Base-by-base conservation (phyloP, 2,113 vertebrate genomes). In the Nestor notabilis region DNA sequence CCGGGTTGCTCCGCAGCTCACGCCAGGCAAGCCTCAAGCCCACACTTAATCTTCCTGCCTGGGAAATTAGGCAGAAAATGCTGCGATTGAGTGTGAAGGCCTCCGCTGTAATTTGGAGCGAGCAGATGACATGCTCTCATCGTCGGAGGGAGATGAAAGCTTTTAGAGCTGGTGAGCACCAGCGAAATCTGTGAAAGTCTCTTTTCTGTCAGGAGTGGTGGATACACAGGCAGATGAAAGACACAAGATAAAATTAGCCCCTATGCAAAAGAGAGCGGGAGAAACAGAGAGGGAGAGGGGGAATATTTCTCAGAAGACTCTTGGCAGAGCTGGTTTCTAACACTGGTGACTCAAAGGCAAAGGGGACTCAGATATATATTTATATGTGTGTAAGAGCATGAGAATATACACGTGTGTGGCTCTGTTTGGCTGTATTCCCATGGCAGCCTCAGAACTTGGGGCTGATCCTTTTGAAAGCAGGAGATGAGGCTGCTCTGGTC, bases 41-140 rank as follows among this genome's bases (percentile, higher is more conserved):
- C 87, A 21, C 87, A 66, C 64, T 94, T 97, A 84, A 93, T 96
- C 96, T 60, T 31, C 52, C 93, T 87, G 93, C 89, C 92, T 95
- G 95, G 95, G 97, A 96, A 97, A 97, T 97, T 97, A 96, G 93
- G 97, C 97, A 96, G 95, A 96, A 96, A 97, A 96, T 95, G 87
- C 96, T 83, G 11, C 77, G 92, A 93, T 87, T 94, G 94, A 95
- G 90, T 94, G 95, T 93, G 89, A 90, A 96, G 97, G 97, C 71
- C 92, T 89, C 50, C 0, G 83, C 96, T 95, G 78, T 93, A 97
- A 97, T 97, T 96, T 96, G 97, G 97, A 97, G 94, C 41, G 16
- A 94, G 95, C 88, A 65, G 95, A 90, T 93, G 96, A 97, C 96
- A 94, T 29, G 72, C 89, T 37, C 84, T 95, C 76, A 6, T 88